Conservation (phyloP, 2,113 vertebrate genomes). For the Brachyhypopomus occidentalis region DNA sequence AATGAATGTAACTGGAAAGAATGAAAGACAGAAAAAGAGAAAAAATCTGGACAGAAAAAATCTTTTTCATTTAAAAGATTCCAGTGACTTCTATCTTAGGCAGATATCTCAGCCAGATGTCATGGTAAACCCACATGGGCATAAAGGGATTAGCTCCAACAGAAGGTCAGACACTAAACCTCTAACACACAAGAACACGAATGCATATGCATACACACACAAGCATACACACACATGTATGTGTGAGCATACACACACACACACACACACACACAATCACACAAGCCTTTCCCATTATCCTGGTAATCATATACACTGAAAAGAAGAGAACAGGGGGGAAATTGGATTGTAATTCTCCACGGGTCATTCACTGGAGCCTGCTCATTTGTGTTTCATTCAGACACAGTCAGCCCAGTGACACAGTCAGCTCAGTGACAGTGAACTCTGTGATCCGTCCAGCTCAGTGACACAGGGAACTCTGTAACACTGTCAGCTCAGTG, state of each 20-base stretch:
- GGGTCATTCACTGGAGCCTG: not conserved
- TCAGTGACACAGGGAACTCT: no score
- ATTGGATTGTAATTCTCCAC: not conserved
- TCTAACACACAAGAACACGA: constrained; percentile 43
- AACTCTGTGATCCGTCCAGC: no score
- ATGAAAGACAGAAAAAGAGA: not conserved
- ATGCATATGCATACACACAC: not conserved
- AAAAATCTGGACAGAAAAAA: not conserved
- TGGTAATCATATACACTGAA: not conserved
- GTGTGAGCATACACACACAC: constrained; percentile 16
- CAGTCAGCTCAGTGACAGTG: no score
- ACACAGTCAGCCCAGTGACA: no score
- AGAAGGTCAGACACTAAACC: constrained; percentile 52
- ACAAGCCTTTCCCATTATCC: not conserved
- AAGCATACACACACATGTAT: not conserved
- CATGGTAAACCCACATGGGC: constrained; percentile 50
- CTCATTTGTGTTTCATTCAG: no score
- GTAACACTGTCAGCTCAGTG: no score
- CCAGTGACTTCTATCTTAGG: not conserved
- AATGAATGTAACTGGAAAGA: no score
- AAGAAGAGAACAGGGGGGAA: not conserved
- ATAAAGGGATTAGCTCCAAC: constrained; percentile 59
- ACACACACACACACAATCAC: constrained; percentile 18
- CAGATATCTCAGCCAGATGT: constrained; percentile 30
- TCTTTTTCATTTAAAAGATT: not conserved